Percentiles rank a stretch among this genome's conserved stretches.
These are phyloP conservation scores for Dermochelys coriacea DNA, from an alignment of 2,797 vertebrate genomes.

Conservation along the genomic window DNA sequence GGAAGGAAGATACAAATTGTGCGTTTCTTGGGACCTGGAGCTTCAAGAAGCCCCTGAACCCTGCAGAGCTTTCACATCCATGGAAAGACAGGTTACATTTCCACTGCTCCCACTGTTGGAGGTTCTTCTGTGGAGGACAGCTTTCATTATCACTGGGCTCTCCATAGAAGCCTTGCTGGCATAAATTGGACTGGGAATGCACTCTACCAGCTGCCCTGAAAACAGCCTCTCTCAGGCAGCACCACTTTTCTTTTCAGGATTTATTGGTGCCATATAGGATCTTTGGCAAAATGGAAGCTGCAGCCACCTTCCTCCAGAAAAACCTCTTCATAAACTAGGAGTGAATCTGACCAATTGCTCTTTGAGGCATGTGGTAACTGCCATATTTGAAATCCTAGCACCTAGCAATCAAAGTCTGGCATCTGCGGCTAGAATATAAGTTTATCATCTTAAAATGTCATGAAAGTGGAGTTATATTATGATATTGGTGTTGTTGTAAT, in stretches of 20 bases:
- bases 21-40: neutral
- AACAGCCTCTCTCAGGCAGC: neutral
- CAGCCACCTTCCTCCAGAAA: neutral
- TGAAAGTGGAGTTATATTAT: conserved; percentile 53
- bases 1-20: neutral
- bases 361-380: neutral
- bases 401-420: neutral
- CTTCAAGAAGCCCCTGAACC: too few relatives aligned
- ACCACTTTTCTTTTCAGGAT: neutral
- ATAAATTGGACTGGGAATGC: neutral
- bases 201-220: fast-evolving
- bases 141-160: fast-evolving
- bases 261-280: neutral
- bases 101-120: neutral
- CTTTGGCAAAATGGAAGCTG: neutral
- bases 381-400: neutral
- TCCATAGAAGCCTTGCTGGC: neutral
- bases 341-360: neutral
- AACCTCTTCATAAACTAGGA: neutral
- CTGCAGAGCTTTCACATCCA: neutral
- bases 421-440: conserved; percentile 28
- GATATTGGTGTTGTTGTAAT: conserved; percentile 57
- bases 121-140: neutral
- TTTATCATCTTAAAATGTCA: conserved; percentile 61
- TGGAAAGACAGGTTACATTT: neutral